These are phyloP conservation scores for Phalacrocorax pelagicus DNA, from an alignment of 2,113 vertebrate genomes.

Conservation along the genomic window DNA sequence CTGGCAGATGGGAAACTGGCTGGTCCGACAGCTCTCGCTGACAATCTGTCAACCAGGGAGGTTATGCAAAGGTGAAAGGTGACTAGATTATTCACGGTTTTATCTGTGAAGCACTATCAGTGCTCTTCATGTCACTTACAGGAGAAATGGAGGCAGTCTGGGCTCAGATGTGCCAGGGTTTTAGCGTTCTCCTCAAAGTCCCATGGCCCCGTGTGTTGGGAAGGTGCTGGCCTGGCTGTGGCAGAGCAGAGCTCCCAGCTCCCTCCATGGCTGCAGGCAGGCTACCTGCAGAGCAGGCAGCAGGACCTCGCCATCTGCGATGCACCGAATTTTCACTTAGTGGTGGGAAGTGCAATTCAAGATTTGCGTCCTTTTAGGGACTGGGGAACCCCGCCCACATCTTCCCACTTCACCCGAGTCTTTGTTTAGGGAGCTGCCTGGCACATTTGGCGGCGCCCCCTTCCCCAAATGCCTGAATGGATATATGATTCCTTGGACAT, in stretches of 20 bases:
- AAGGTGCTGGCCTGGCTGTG: not conserved
- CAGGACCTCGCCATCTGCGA: not conserved
- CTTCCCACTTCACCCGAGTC: not conserved
- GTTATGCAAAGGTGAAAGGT: not conserved
- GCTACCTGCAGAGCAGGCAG: not conserved
- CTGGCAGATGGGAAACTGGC: not conserved
- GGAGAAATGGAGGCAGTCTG: not conserved
- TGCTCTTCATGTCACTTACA: not conserved
- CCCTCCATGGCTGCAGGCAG: not conserved
- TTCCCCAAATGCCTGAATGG: not conserved
- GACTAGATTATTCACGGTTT: not conserved
- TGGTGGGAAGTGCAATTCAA: not conserved
- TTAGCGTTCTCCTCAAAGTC: not conserved
- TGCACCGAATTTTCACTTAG: not conserved
- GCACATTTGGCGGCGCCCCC: not conserved
- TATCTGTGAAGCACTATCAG: not conserved
- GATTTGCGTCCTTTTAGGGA: not conserved
- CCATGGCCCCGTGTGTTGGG: accelerated
- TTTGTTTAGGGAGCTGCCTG: not conserved
- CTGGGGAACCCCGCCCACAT: not conserved
- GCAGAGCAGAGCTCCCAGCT: not conserved
- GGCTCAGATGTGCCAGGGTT: not conserved
- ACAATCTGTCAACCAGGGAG: accelerated
- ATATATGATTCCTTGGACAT: not conserved
- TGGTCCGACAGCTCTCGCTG: not conserved